Percentiles rank a stretch among this genome's conserved stretches.
Evolutionary conservation across 2,888 invertebrate species (phyloP).

Genomic region (Neria commutata): DNA sequence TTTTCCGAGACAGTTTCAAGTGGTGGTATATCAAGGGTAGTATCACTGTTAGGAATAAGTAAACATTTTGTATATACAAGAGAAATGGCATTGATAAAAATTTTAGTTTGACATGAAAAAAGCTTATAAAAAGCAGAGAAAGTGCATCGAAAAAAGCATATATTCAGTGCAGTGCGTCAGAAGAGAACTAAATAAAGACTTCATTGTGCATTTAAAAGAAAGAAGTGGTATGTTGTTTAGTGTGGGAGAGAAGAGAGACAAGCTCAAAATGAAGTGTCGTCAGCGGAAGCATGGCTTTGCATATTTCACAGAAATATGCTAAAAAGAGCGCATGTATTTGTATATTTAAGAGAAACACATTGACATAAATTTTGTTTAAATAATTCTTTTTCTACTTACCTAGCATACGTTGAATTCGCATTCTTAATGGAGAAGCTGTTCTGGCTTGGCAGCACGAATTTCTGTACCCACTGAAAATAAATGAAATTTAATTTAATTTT

Average conservation of each 20-base stretch:
- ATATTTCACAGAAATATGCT: background rate
- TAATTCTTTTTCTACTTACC: constrained; percentile 61
- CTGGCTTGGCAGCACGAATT: constrained; percentile 66
- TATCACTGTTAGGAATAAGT: no score
- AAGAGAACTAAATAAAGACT: background rate
- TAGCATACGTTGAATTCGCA: constrained; percentile 66
- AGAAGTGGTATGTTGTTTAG: background rate
- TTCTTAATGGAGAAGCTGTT: constrained; percentile 64
- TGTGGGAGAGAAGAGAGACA: background rate
- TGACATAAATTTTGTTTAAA: background rate
- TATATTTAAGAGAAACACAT: background rate
- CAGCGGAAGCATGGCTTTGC: background rate
- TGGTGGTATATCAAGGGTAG: no score
- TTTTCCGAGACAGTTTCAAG: no score
- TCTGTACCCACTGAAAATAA: constrained; percentile 64
- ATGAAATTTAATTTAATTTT: constrained; percentile 16
- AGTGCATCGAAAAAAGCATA: no score
- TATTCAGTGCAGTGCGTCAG: background rate
- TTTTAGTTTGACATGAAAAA: no score
- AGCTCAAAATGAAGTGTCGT: background rate
- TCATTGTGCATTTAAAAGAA: background rate
- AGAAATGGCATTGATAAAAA: no score
- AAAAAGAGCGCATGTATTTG: background rate
- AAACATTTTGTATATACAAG: no score
- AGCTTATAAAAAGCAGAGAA: no score